A percentile compares a stretch with the other conserved stretches of the same genome.
Conservation (phyloP, 2,888 invertebrate species). For the Leptopilina drosophilae region DNA sequence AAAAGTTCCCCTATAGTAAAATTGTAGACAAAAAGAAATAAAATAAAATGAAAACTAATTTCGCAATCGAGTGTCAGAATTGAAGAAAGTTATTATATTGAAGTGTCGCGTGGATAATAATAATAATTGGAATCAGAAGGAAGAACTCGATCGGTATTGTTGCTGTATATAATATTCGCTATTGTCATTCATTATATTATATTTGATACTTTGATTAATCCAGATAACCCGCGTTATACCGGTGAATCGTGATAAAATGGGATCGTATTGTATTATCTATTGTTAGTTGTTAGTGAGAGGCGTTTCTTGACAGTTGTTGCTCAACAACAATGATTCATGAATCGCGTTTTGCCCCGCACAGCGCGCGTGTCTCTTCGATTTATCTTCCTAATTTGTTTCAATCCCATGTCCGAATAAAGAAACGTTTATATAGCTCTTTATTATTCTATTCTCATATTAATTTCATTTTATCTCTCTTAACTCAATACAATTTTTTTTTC, state of each 20-base stretch:
- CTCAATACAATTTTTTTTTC: no score
- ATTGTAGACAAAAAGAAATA: background rate
- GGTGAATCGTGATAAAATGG: constrained; percentile 23
- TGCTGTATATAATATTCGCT: constrained; percentile 8
- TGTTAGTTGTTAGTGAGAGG: constrained; percentile 26
- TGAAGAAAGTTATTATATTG: background rate
- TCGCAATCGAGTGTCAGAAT: background rate
- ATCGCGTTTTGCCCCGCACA: constrained; percentile 9
- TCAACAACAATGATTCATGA: constrained; percentile 27
- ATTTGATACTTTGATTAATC: constrained; percentile 24
- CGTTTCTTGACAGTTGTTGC: constrained; percentile 3
- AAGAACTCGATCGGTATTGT: constrained; percentile 1
- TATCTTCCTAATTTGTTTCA: background rate
- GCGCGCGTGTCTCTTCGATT: background rate
- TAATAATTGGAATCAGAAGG: background rate
- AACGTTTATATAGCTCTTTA: no score
- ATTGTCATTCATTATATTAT: constrained; percentile 13
- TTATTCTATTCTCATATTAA: no score
- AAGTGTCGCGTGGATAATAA: background rate
- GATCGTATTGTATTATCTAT: constrained; percentile 30
- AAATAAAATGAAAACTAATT: background rate
- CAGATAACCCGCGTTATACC: constrained; percentile 4
- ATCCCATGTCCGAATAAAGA: background rate
- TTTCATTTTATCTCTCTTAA: no score
- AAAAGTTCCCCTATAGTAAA: no score